Evolutionary conservation across 2,113 vertebrate genomes (phyloP).

Genomic region (Panthera tigris): DNA sequence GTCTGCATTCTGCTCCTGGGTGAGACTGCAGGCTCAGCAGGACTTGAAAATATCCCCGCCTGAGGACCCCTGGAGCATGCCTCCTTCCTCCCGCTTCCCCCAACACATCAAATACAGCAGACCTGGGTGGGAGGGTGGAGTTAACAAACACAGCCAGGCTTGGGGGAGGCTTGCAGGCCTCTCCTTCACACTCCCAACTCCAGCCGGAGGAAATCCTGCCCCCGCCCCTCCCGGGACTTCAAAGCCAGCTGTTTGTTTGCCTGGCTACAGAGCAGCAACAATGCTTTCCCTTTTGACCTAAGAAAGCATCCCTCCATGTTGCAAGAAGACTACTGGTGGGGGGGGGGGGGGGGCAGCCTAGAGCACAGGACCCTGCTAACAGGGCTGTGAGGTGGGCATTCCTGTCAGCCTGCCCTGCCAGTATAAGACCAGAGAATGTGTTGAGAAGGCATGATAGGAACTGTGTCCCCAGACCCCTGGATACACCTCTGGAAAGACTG

Average conservation of each 20-base stretch:
- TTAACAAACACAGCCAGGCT: constrained; percentile 69
- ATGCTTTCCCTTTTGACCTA: constrained; percentile 77
- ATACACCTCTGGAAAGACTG: background rate
- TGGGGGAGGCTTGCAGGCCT: constrained; percentile 8
- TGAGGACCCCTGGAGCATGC: background rate
- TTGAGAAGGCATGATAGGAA: background rate
- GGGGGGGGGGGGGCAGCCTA: background rate
- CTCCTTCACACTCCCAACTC: constrained; percentile 55
- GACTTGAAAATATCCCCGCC: background rate
- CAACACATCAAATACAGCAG: constrained; percentile 56
- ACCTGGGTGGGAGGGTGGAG: background rate
- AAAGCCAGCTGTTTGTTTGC: constrained; percentile 76
- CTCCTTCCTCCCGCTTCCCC: constrained; percentile 41
- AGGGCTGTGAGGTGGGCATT: background rate
- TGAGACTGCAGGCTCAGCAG: background rate
- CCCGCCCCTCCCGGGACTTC: constrained; percentile 46
- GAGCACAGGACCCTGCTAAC: background rate
- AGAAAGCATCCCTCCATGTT: constrained; percentile 46
- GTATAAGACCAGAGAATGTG: background rate
- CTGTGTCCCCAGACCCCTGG: background rate
- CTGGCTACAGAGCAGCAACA: constrained; percentile 59
- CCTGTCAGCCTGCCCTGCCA: background rate
- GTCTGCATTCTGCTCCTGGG: background rate
- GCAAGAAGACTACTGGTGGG: background rate
- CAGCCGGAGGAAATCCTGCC: constrained; percentile 60